Evolutionary conservation across 2,113 vertebrate species (phyloP), one percentile per base, ranked within the genome.

Genomic region (Zapornia atra): DNA sequence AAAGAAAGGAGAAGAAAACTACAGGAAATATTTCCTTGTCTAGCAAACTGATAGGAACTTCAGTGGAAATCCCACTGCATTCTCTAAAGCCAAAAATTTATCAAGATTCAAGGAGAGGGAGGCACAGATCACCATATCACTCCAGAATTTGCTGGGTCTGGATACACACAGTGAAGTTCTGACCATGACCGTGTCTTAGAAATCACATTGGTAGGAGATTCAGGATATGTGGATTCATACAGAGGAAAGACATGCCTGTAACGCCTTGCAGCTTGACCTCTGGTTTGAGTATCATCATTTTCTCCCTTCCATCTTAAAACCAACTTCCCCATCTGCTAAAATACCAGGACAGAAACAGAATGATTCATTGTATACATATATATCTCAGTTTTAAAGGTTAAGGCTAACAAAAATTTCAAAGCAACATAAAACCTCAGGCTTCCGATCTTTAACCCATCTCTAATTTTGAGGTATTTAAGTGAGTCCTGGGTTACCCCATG

Each of bases 401-500:
- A 75, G 33, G 34, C 53, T 76, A 72, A 94, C 81, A 94, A 92
- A 96, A 92, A 72, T 94, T 94, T 95, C 91, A 85, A 96, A 94
- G 89, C 75, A 60, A 79, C 53, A 31, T 68, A 94, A 97, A 96
- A 95, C 94, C 93, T 96, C 93, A 94, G 81, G 57, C 83, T 96
- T 95, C 73, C 15, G 19, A 89, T 94, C 81, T 92, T 95, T 82
- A 96, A 94, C 94, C 91, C 86, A 87, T 87, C 89, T 95, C 91
- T 94, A 96, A 96, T 94, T 95, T 86, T 94, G 91, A 96, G 70
- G 94, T 82, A 84, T 96, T 96, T 64, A 75, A 92, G 56, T 60
- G 83, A 82, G 77, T 64, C 72, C 42, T 95, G 73, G 56, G 51
- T 91, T 94, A 94, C 61, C 77, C 73, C 65, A 22, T 28, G 12